Evolutionary conservation across 2,797 vertebrate genomes (phyloP), one percentile per base, ranked within the genome.

Genomic region (Hippoglossus hippoglossus): DNA sequence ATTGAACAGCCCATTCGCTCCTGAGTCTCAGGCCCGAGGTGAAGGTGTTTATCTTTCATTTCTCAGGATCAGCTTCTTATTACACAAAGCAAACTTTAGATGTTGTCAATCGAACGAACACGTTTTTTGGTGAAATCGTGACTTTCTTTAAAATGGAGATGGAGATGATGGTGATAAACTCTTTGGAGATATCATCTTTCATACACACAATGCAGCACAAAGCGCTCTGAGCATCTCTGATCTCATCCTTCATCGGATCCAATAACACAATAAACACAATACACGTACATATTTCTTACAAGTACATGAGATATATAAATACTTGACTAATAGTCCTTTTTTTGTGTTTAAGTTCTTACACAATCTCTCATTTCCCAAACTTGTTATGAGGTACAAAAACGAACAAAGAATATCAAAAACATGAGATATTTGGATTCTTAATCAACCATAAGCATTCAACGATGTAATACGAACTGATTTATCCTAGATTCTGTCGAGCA

Each of bases 31-130:
- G 60, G 53, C 31, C 55, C 55, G 55, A 44, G 75, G 31, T 31
- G 71, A 75, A 67, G 63, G 41, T 67, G 68, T 77, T 88, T 80
- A 34, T 72, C 68, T 81, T 83, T 83, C 58, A 85, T 84, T 77
- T 84, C 75, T 50, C 64, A 68, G 62, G 57, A 79, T 79, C 51
- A 68, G 11, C 22, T 60, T 75, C 34, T 68, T 47, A 72, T 70
- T 50, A 28, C 51, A 53, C 22, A 53, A 53, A 25, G 51, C 51
- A 26, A 49, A 49, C 47, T 49, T 21, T 4, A 49, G 18, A n/a
- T 19, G 19, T 10, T 21, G 13, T 5, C 3, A 24, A 19, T 46
- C n/a, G 13, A 51, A 24, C 5, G 19, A 50, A 21, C 6, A 50
- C 1, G 19, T 50, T 22, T 1, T 50, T n/a, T n/a, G n/a, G 21